These are phyloP conservation scores for Perithous albicinctus DNA, from an alignment of 2,888 invertebrate genomes.

Conservation along the genomic window DNA sequence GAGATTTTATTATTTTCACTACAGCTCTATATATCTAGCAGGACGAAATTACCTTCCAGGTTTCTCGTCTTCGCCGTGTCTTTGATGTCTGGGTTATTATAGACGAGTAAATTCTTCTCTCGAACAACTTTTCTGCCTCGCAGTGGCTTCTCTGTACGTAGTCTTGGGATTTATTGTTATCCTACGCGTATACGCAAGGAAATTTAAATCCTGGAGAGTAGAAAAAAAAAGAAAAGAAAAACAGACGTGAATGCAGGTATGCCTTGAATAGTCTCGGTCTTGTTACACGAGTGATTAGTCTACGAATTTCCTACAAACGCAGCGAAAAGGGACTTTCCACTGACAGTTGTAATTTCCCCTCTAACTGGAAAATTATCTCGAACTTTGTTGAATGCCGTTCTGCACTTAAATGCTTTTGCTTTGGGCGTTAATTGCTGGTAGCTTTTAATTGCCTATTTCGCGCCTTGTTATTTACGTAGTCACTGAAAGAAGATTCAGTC, in stretches of 20 bases:
- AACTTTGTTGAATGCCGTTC: conserved; percentile 1
- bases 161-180: conserved; percentile 13
- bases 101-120: conserved; percentile 57
- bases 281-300: conserved; percentile 2
- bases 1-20: conserved; percentile 40
- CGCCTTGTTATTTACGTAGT: conserved; percentile 5
- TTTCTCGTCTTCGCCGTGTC: conserved; percentile 18
- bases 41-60: conserved; percentile 57
- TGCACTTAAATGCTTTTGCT: background rate
- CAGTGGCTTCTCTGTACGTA: conserved; percentile 5
- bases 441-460: conserved; percentile 7
- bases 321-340: background rate
- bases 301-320: background rate
- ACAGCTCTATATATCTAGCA: conserved; percentile 24
- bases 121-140: conserved; percentile 15
- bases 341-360: conserved; percentile 4
- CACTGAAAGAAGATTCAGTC: too few species aligned
- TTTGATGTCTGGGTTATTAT: conserved; percentile 58
- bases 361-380: background rate
- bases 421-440: background rate
- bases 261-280: background rate
- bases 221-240: background rate
- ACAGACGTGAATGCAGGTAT: background rate
- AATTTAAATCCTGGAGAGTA: conserved; percentile 1
- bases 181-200: background rate